Conservation (phyloP, 2,888 invertebrate species). For the Ophonus ardosiacus region DNA sequence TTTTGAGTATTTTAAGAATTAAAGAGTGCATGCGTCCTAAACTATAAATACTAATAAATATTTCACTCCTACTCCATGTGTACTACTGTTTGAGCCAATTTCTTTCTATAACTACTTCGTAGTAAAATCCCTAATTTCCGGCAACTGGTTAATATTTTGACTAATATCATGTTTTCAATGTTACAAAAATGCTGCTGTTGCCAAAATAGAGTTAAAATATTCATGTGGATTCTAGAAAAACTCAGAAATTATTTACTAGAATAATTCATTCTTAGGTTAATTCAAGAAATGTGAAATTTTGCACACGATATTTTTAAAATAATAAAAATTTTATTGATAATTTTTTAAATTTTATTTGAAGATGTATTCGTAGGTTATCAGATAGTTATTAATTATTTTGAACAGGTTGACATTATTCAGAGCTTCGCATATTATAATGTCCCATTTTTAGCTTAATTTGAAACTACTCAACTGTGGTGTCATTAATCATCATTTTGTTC, state of each 20-base stretch:
- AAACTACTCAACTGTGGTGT: no score
- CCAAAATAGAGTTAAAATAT: constrained; percentile 16
- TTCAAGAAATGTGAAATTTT: constrained; percentile 8
- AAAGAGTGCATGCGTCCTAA: background rate
- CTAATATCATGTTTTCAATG: background rate
- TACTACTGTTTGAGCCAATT: constrained; percentile 2
- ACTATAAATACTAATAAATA: constrained; percentile 20
- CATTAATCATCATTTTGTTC: no score
- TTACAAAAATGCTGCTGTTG: constrained; percentile 3
- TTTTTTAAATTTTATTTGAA: background rate
- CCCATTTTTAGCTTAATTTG: no score
- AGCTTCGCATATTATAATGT: no score
- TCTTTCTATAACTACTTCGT: constrained; percentile 2
- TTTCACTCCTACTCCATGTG: constrained; percentile 8
- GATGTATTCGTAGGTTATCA: no score
- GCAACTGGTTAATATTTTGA: constrained; percentile 7
- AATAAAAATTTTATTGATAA: background rate
- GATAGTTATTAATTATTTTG: no score
- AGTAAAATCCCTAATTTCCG: background rate
- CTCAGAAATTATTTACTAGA: background rate
- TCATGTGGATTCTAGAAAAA: background rate
- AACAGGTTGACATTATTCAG: no score
- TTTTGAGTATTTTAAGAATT: constrained; percentile 17
- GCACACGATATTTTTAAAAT: background rate
- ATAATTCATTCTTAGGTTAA: background rate